phyloP scores from a whole-genome alignment of 2,888 invertebrate genomes.

The Hyppa rectilinea region DNA sequence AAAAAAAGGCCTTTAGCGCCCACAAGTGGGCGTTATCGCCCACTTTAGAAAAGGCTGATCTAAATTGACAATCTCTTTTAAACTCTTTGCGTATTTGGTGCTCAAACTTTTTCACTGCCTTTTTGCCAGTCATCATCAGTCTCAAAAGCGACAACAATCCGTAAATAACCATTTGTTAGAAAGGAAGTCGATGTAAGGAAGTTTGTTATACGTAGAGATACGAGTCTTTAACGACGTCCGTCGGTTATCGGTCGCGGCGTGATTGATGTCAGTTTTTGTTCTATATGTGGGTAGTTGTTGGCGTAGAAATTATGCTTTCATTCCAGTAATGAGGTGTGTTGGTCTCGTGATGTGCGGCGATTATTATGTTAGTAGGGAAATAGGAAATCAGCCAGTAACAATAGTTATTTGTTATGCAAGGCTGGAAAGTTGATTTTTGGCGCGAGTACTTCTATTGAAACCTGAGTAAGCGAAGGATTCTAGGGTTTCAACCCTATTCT shows the following conservation, averaged over 20 bases:
- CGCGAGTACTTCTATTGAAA: too few relatives aligned
- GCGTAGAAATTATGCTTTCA: conserved; percentile 27
- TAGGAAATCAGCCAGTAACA: background rate
- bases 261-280: conserved; percentile 67
- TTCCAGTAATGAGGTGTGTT: conserved; percentile 36
- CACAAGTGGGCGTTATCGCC: too few relatives aligned
- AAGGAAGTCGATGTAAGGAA: conserved; percentile 63
- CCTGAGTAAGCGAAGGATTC: too few relatives aligned
- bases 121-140: conserved; percentile 31
- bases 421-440: too few relatives aligned
- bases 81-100: background rate
- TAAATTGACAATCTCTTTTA: conserved; percentile 1
- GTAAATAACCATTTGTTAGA: conserved; percentile 56
- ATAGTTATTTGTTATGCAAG: too few relatives aligned
- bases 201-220: conserved; percentile 60
- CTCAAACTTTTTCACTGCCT: conserved; percentile 10
- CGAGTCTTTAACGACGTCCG: conserved; percentile 70
- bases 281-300: conserved; percentile 33
- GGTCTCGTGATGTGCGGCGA: conserved; percentile 4
- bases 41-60: too few relatives aligned
- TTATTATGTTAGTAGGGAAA: conserved; percentile 19
- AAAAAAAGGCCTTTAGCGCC: too few relatives aligned
- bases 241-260: conserved; percentile 60
- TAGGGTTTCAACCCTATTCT: too few relatives aligned
- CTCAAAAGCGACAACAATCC: conserved; percentile 37